Percentiles rank a stretch among this genome's conserved stretches.
phyloP scores from a whole-genome alignment of 2,797 vertebrate genomes.

The Sternarchorhynchus goeldii region DNA sequence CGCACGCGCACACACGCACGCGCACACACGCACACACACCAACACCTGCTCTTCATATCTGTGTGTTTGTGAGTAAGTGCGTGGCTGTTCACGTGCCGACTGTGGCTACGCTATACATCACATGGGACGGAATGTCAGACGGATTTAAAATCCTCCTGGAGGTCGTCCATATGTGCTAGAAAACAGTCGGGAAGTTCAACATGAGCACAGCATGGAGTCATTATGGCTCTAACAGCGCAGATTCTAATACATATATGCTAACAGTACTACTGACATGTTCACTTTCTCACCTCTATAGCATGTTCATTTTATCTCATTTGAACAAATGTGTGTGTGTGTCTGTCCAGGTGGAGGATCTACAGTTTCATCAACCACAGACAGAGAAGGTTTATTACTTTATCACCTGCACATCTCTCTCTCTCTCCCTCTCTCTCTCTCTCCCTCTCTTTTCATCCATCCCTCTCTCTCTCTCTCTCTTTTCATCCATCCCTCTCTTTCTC shows the following conservation, averaged over 20 bases:
- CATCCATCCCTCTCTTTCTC: slow-evolving; percentile 7
- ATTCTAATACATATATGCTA: too few species aligned
- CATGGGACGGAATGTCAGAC: too few species aligned
- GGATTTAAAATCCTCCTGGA: too few species aligned
- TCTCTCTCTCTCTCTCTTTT: slow-evolving; percentile 23
- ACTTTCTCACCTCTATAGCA: too few species aligned
- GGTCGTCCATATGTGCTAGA: too few species aligned
- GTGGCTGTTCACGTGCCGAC: not conserved
- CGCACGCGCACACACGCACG: not conserved
- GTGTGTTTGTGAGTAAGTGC: not conserved
- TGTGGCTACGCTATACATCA: too few species aligned
- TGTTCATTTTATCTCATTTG: too few species aligned
- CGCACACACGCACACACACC: slow-evolving; percentile 1
- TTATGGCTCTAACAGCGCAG: too few species aligned
- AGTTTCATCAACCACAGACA: slow-evolving; percentile 67
- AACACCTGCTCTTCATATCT: slow-evolving; percentile 44
- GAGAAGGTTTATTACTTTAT: slow-evolving; percentile 74
- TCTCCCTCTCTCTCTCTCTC: slow-evolving; percentile 30
- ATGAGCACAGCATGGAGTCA: too few species aligned
- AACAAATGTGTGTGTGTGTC: slow-evolving; percentile 26
- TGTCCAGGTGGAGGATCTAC: slow-evolving; percentile 59
- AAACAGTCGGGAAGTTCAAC: too few species aligned
- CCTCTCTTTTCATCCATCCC: not conserved
- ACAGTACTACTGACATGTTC: too few species aligned
- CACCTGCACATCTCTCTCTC: slow-evolving; percentile 65